Evolutionary conservation across 1,140 invertebrate species (phyloP).

Genomic region (Caenorhabditis brenneri): DNA sequence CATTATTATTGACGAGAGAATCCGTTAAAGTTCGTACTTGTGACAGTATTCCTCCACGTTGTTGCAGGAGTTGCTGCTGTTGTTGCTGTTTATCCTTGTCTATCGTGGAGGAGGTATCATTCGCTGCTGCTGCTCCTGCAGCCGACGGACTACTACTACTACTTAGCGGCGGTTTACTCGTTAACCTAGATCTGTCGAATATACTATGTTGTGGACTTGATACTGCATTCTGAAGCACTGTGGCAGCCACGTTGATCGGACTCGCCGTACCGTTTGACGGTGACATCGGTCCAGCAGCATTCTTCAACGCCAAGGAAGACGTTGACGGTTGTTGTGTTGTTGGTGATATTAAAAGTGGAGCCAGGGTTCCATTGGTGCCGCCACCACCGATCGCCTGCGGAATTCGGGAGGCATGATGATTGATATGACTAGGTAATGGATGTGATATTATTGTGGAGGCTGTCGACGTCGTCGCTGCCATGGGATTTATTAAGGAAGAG

Average conservation of each 20-base stretch:
- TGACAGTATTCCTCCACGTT: background rate
- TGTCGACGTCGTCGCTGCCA: background rate
- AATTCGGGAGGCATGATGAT: background rate
- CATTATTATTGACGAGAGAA: background rate
- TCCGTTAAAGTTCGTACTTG: background rate
- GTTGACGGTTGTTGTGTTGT: background rate
- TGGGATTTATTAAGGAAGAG: too few relatives aligned
- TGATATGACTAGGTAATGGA: background rate
- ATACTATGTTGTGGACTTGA: conserved; percentile 38
- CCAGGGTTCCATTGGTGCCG: background rate
- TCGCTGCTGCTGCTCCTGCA: background rate
- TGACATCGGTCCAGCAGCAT: background rate
- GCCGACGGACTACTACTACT: too few relatives aligned
- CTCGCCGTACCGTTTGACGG: conserved; percentile 1
- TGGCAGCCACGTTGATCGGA: conserved; percentile 14
- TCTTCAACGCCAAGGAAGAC: background rate
- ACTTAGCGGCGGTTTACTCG: background rate
- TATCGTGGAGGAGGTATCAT: background rate
- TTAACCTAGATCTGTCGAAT: conserved; percentile 29
- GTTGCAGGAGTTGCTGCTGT: too few relatives aligned
- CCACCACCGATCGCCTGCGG: background rate
- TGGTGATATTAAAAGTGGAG: conserved; percentile 8
- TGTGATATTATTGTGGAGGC: conserved; percentile 8
- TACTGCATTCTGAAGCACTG: conserved; percentile 24
- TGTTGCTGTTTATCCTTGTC: background rate